Evolutionary conservation across 2,888 invertebrate genomes (phyloP), one percentile per base, ranked within the genome.

Genomic region (Trachelus iudaicus): DNA sequence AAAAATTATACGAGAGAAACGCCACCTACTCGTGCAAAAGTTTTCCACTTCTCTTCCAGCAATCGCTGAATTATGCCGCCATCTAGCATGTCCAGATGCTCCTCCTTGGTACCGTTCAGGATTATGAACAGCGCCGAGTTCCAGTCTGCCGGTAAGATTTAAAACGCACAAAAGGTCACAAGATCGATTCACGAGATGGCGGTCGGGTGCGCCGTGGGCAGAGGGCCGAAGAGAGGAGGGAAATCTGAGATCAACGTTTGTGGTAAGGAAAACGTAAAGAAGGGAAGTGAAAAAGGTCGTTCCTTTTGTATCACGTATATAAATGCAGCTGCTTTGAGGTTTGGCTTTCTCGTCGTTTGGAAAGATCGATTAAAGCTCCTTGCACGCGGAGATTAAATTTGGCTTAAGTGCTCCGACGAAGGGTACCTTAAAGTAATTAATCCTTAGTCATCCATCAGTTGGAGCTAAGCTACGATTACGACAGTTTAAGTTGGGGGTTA

Each of bases 21-120:
- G 30, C 75, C 75, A 82, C 92, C 89, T 93, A 97, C 97, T 92
- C 97, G 94, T 35, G 98, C 99, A 93, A 98, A 99, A 0, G 98
- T 98, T 92, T 99, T 99, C 99, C 99, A 99, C 92, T 99, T 99
- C 92, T 99, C 99, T 92, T 99, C 99, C 31, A 99, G 93, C 75
- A 99, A 93, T 87, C 98, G 95, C 90, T 99, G 98, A 88, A 99
- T 99, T 78, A 99, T 99, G 40, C 99, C 99, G 75, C 99, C 98
- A 89, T 98, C 98, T 87, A 99, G 93, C 99, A 99, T 99, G 91
- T 99, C 98, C 90, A 99, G 94, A 94, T 99, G 99, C 88, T 98
- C 99, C 88, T 98, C 97, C 89, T 98, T 99, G 13, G 97, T 98
- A 77, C 99, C 99, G 90, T 99, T 98, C 81, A 99, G 93, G 87